phyloP scores from a whole-genome alignment of 1,140 invertebrate species.

The Lepidurus apus region DNA sequence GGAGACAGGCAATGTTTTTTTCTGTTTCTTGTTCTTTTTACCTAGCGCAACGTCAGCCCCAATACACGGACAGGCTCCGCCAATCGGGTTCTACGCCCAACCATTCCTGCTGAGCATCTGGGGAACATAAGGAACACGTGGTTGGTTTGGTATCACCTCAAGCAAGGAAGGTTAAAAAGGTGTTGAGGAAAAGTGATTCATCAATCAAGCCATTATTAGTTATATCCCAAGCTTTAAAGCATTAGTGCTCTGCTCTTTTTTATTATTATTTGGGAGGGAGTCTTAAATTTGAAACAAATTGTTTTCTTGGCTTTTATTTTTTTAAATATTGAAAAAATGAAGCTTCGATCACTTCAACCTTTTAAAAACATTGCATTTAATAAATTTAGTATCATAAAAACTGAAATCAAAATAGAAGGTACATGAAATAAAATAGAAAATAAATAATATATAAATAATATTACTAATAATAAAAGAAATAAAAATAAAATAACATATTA shows the following conservation, averaged over 20 bases:
- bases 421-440: no score
- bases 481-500: no score
- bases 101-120: conserved; percentile 20
- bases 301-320: no score
- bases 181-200: background rate
- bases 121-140: conserved; percentile 21
- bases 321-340: no score
- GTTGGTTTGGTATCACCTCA: conserved; percentile 13
- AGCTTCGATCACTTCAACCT: no score
- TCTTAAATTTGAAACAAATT: no score
- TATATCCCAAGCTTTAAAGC: background rate
- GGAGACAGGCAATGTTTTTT: conserved; percentile 8
- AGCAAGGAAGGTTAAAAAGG: conserved; percentile 21
- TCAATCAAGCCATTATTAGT: conserved; percentile 19
- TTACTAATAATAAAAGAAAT: no score
- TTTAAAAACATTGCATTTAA: no score
- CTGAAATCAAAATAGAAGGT: no score
- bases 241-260: conserved; percentile 5
- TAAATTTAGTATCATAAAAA: no score
- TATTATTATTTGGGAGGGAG: background rate
- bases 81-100: conserved; percentile 20
- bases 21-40: background rate
- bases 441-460: no score
- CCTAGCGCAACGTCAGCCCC: conserved; percentile 20
- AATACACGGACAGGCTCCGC: conserved; percentile 20